phyloP scores from a whole-genome alignment of 1,140 invertebrate genomes.

The Proctacanthus coquilletti region DNA sequence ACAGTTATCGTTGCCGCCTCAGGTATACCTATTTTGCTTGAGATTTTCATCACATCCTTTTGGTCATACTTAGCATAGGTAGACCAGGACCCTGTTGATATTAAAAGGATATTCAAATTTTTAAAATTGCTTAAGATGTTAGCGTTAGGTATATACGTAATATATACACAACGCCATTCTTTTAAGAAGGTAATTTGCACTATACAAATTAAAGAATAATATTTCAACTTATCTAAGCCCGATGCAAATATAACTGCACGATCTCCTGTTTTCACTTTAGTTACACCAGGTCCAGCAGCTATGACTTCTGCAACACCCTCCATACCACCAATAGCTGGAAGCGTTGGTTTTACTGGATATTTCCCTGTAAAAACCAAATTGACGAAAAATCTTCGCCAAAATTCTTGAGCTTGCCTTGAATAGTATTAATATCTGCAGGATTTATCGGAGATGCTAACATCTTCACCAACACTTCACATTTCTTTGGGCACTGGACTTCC shows the following conservation, averaged over 20 bases:
- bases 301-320: slow-evolving; percentile 85
- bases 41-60: slow-evolving; percentile 50
- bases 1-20: slow-evolving; percentile 79
- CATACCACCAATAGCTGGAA: slow-evolving; percentile 76
- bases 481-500: slow-evolving; percentile 33
- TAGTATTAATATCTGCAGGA: slow-evolving; percentile 97
- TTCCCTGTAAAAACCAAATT: slow-evolving; percentile 35
- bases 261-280: slow-evolving; percentile 53
- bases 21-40: slow-evolving; percentile 47
- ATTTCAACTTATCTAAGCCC: no score
- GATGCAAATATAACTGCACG: slow-evolving; percentile 60
- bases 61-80: slow-evolving; percentile 48
- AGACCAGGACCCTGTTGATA: slow-evolving; percentile 91
- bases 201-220: no score
- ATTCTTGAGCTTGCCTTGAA: slow-evolving; percentile 80
- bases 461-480: slow-evolving; percentile 54
- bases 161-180: no score
- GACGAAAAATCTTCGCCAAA: slow-evolving; percentile 11
- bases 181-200: no score
- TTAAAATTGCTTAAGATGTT: no score
- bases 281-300: slow-evolving; percentile 49
- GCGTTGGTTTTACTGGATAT: slow-evolving; percentile 74
- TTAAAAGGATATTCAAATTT: no score
- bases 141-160: no score
- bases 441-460: slow-evolving; percentile 89